Conservation (phyloP, 2,797 vertebrate genomes). For the Amazona finschi region DNA sequence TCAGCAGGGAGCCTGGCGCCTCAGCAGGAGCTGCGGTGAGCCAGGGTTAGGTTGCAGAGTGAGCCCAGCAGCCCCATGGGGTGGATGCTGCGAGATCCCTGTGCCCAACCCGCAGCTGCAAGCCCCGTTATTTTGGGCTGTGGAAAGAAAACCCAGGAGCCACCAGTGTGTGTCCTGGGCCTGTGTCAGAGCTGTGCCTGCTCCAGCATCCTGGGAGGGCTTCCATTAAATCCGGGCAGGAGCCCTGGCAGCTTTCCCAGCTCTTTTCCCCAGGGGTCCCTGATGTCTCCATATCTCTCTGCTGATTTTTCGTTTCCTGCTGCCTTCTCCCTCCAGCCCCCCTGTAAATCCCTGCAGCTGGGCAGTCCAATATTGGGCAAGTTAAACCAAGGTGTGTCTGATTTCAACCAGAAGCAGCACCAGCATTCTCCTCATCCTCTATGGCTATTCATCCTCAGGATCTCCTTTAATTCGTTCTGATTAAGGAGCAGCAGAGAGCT, state of each 20-base stretch:
- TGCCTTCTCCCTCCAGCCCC: neutral
- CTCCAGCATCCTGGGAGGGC: neutral
- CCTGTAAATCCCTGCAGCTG: neutral
- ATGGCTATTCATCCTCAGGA: neutral
- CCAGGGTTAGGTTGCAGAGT: neutral
- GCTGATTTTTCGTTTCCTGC: neutral
- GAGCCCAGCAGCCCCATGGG: neutral
- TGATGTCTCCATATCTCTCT: neutral
- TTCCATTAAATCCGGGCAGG: neutral
- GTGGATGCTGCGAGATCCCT: neutral
- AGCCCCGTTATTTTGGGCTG: rapidly evolving
- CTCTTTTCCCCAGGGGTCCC: neutral
- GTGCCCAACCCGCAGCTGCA: rapidly evolving
- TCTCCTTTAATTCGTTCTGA: neutral
- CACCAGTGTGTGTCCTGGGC: rapidly evolving
- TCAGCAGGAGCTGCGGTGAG: neutral
- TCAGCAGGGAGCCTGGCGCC: neutral
- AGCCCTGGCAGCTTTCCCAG: neutral
- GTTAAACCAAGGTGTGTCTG: neutral
- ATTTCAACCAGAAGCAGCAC: neutral
- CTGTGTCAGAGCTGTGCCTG: neutral
- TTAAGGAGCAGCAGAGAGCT: neutral
- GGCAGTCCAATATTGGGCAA: neutral
- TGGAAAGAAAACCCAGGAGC: neutral
- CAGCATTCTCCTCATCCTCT: neutral